Percentiles rank a stretch among this genome's conserved stretches.
These are phyloP conservation scores for Mylabris sibirica DNA, from an alignment of 2,888 invertebrate species.

Conservation along the genomic window DNA sequence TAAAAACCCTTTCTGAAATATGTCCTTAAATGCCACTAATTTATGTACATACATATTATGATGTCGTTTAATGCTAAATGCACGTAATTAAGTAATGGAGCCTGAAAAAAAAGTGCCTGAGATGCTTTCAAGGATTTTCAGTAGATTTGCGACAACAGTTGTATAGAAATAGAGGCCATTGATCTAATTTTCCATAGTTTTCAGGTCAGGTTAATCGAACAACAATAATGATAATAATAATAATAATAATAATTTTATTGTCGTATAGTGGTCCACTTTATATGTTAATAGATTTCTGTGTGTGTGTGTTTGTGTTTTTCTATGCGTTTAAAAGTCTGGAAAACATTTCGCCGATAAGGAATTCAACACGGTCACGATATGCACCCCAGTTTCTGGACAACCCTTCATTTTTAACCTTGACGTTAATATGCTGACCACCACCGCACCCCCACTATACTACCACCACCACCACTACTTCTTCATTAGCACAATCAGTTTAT, in stretches of 20 bases:
- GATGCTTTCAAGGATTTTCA: not conserved
- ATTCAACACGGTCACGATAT: conserved; percentile 44
- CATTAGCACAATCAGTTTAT: conserved; percentile 54
- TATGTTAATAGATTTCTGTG: conserved; percentile 22
- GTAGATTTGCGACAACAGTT: not conserved
- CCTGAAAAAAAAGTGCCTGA: not conserved
- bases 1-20: not conserved
- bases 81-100: not conserved
- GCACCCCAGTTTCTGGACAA: conserved; percentile 30
- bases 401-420: conserved; percentile 54
- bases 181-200: not conserved
- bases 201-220: conserved; percentile 12
- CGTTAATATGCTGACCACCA: conserved; percentile 24
- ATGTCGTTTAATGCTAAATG: not conserved
- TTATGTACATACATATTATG: not conserved
- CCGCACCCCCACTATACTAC: conserved; percentile 3
- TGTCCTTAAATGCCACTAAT: not conserved
- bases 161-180: conserved; percentile 1
- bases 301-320: not conserved
- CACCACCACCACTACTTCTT: conserved; percentile 43
- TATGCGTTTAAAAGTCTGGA: conserved; percentile 21
- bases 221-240: not conserved
- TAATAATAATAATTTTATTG: not conserved
- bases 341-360: conserved; percentile 36
- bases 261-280: conserved; percentile 22